A percentile compares a stretch with the other conserved stretches of the same genome.
Evolutionary conservation across 2,797 vertebrate species (phyloP).

Genomic region (Loris lydekkerianus): DNA sequence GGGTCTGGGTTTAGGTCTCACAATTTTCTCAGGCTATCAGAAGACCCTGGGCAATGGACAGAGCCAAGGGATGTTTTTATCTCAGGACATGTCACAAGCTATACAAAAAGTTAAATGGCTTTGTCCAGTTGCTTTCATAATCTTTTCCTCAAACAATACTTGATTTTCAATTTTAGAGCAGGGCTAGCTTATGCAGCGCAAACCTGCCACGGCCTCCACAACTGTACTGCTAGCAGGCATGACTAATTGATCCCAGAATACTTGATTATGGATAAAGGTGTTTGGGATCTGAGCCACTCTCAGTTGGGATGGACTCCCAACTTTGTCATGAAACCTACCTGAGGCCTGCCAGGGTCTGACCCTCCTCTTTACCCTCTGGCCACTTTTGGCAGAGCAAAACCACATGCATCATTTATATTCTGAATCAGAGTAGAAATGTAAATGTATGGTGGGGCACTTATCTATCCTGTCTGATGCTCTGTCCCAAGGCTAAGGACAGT

Average conservation of each 20-base stretch:
- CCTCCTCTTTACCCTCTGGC: not conserved
- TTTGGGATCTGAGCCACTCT: not conserved
- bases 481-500: not conserved
- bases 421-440: not conserved
- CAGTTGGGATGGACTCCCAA: not conserved
- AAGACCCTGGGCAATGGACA: not conserved
- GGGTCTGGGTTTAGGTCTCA: not conserved
- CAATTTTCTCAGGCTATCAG: not conserved
- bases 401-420: accelerated
- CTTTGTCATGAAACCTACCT: not conserved
- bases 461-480: accelerated
- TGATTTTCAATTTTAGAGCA: not conserved
- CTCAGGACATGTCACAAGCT: not conserved
- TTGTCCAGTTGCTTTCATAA: not conserved
- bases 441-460: accelerated
- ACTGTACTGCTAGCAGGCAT: not conserved
- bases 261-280: not conserved
- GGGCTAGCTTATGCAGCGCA: not conserved
- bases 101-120: not conserved
- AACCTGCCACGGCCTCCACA: accelerated
- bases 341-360: not conserved
- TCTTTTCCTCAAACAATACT: not conserved
- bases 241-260: not conserved
- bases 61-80: not conserved
- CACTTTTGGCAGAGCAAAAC: not conserved